Conservation (phyloP, 2,113 vertebrate genomes). For the Rissa tridactyla region DNA sequence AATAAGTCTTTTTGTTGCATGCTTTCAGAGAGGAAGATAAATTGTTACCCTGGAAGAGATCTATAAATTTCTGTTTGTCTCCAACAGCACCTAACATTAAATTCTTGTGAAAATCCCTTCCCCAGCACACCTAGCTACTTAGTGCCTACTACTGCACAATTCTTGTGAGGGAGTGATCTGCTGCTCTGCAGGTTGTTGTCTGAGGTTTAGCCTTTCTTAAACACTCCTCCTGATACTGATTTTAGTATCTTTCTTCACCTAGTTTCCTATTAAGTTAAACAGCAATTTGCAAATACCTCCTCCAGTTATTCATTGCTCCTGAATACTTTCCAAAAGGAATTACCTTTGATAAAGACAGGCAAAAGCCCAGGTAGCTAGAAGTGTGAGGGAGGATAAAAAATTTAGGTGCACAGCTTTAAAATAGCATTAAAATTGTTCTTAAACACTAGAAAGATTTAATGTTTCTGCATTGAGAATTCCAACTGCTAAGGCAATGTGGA, state of each 20-base stretch:
- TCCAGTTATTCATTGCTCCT: neutral
- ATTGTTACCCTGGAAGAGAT: neutral
- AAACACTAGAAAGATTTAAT: neutral
- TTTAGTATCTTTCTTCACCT: neutral
- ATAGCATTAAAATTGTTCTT: neutral
- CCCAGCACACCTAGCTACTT: neutral
- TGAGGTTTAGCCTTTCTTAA: neutral
- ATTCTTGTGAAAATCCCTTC: neutral
- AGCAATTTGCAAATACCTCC: neutral
- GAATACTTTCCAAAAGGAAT: neutral
- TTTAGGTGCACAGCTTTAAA: neutral
- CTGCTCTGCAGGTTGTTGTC: neutral
- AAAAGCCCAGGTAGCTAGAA: neutral
- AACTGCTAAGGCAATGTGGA: neutral
- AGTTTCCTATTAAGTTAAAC: neutral
- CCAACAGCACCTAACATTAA: neutral
- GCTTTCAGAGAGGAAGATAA: neutral
- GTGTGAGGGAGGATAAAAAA: neutral
- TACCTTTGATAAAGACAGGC: neutral
- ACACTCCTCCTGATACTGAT: neutral
- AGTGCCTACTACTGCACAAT: neutral
- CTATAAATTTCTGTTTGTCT: neutral
- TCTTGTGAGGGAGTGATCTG: neutral
- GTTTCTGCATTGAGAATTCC: neutral
- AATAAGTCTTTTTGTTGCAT: neutral